Evolutionary conservation across 1,140 invertebrate species (phyloP), one percentile per base, ranked within the genome.

Genomic region (Heliothis virescens): DNA sequence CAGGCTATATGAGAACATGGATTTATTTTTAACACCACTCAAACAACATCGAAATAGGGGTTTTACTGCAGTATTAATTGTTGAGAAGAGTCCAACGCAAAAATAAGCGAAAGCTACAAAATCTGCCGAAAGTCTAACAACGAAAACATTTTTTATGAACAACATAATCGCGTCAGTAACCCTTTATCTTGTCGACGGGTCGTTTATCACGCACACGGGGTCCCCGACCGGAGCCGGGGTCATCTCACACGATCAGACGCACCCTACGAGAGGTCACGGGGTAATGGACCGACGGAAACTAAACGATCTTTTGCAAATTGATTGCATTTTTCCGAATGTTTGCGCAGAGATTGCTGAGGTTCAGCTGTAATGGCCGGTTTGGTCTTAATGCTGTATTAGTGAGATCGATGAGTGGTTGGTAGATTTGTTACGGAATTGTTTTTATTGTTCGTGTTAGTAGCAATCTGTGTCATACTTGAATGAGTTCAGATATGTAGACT

Each of bases 241-340:
- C 65, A 69, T 50, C 47, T 67, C 48, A 67, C 12, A 50, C 18
- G 18, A 67, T 50, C 63, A 67, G 41, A 74, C 34, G 41, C 72
- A 60, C 41, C 73, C 73, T 26, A 26, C 21, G 59, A 52, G 47
- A 16, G 47, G 72, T 16, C 34, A 72, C 47, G n/a, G 55, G n/a
- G 55, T 74, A 26, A 60, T 74, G 15, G 18, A 26, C 34, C 41
- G 72, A 2, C 21, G 10, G 29, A n/a, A 48, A 2, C 2, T 41
- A 15, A 74, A 59, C 34, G 72, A 16, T 21, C 16, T 18, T 60
- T 60, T 5, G 18, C 16, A 57, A 60, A 74, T 74, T 60, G 72
- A 74, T 74, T 74, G 55, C 41, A 74, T 16, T 74, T 74, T 74
- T 74, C 55, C 34, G 41, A 57, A 41, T 50, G 72, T 60, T 72